A percentile compares a stretch with the other conserved stretches of the same genome.
Evolutionary conservation across 2,113 vertebrate genomes (phyloP).

Genomic region (Tyto alba): DNA sequence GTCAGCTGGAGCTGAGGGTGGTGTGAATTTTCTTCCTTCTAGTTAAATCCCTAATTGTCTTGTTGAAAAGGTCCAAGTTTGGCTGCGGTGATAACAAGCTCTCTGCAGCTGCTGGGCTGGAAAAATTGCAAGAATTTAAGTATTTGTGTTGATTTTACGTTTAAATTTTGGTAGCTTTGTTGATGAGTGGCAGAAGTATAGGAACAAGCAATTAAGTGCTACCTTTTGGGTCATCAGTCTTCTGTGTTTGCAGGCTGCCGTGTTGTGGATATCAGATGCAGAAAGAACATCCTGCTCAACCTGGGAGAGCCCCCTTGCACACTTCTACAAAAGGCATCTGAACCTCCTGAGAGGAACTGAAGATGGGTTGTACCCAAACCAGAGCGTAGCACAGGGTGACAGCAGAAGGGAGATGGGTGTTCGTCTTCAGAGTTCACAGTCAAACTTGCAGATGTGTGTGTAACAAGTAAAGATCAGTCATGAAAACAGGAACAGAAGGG

Average conservation of each 20-base stretch:
- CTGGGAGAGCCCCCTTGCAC: neutral
- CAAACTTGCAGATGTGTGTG: neutral
- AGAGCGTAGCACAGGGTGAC: neutral
- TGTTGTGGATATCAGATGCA: neutral
- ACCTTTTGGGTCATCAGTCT: neutral
- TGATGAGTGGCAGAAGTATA: rapidly evolving
- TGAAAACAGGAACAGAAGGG: neutral
- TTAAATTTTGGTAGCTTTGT: neutral
- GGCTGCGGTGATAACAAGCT: neutral
- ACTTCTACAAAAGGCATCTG: neutral
- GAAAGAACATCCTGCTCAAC: neutral
- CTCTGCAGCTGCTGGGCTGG: neutral
- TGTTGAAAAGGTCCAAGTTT: neutral
- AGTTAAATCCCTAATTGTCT: neutral
- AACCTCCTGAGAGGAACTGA: neutral
- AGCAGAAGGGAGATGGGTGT: neutral
- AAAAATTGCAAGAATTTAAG: neutral
- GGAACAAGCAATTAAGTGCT: neutral
- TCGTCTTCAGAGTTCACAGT: neutral
- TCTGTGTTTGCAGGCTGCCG: rapidly evolving
- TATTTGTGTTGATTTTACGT: neutral
- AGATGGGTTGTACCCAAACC: neutral
- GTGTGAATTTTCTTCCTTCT: constrained; percentile 1
- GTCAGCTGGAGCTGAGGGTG: neutral
- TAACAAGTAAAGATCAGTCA: neutral